Base-by-base conservation (phyloP, 2,113 vertebrate species). In the Colinus virginianus region DNA sequence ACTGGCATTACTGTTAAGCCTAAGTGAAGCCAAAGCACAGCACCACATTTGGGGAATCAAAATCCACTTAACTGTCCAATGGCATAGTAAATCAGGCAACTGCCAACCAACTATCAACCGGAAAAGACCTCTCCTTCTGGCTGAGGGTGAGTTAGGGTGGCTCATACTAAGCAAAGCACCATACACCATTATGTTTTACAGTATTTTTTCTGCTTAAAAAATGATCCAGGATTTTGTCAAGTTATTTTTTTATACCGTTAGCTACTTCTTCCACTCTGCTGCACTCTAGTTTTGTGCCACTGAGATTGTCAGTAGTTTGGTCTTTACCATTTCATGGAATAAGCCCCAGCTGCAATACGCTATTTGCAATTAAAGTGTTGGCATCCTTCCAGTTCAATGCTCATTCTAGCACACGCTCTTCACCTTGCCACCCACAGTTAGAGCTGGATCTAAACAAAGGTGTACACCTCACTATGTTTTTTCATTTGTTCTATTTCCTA, bases 51-150 rank as follows among this genome's bases (percentile, higher is more conserved):
- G 0, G 53, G 68, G 91, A 71, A 78, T 14, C 62, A 49, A 72
- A 30, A 40, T 22, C 0, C 0, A 40, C 49, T 17, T 34, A 14
- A 12, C 36, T 36, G n/a, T 38, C 30, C 63, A 74, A 7, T 0
- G 1, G 49, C 42, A 59, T 1, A 36, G 22, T 30, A 32, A 28
- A 28, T 28, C 18, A 75, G 51, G 51, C 28, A 75, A 55, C 7
- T 5, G 23, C 34, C 76, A 84, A 59, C 19, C 17, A 84, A 30
- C 5, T 9, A 58, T 49, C 53, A 66, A 55, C 8, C 18, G 77
- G 20, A 71, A 94, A 34, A 34, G 51, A 25, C 14, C 10, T 18
- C 11, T 83, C 13, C 20, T 9, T 83, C 49, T 83, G 82, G 67
- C 46, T 83, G 8, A 26, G 15, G 19, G 16, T 42, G 25, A 80